phyloP scores from a whole-genome alignment of 2,888 invertebrate species.

The Polyommatus iphigenia region DNA sequence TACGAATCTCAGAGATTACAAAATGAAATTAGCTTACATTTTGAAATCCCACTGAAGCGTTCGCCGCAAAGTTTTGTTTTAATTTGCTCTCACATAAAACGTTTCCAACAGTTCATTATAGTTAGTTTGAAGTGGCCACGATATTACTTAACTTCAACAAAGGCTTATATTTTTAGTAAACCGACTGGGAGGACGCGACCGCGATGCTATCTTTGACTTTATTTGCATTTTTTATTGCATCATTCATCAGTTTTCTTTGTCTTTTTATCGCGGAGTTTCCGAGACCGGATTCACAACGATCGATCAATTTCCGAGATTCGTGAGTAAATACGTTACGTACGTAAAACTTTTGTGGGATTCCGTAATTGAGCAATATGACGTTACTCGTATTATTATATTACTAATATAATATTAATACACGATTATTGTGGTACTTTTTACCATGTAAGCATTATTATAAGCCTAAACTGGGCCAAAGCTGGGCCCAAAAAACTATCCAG shows the following conservation, averaged over 20 bases:
- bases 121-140: conserved; percentile 22
- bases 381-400: too few relatives aligned
- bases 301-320: background rate
- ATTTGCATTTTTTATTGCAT: conserved; percentile 24
- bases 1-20: background rate
- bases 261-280: conserved; percentile 4
- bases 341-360: background rate
- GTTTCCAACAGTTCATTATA: background rate
- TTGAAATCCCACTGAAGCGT: conserved; percentile 1
- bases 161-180: conserved; percentile 5
- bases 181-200: background rate
- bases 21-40: background rate
- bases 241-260: conserved; percentile 10
- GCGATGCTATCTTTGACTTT: conserved; percentile 14
- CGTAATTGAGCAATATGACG: background rate
- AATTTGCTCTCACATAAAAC: conserved; percentile 18
- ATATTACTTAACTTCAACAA: conserved; percentile 16
- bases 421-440: too few relatives aligned
- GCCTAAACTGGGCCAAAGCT: too few relatives aligned
- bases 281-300: background rate
- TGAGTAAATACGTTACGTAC: background rate
- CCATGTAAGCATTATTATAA: too few relatives aligned
- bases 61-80: conserved; percentile 8
- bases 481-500: too few relatives aligned
- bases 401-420: too few relatives aligned